Evolutionary conservation across 2,797 vertebrate species (phyloP).

Genomic region (Diplodus sargus): DNA sequence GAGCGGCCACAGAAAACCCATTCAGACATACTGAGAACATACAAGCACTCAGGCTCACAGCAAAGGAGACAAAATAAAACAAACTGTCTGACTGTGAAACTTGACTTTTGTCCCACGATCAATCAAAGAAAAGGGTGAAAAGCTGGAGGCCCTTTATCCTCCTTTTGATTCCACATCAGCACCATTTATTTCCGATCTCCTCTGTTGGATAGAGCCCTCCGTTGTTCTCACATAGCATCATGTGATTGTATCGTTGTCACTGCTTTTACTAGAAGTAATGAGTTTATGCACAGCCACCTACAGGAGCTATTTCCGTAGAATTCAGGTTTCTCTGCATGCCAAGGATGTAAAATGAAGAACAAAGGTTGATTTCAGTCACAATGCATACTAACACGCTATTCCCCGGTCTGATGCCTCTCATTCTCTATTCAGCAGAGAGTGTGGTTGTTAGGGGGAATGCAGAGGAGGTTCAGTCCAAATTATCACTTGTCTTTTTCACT

Average conservation of each 20-base stretch:
- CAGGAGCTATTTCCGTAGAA: constrained; percentile 48
- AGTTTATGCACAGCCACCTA: constrained; percentile 49
- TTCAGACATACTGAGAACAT: constrained; percentile 7
- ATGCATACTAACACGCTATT: constrained; percentile 61
- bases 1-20: constrained; percentile 3
- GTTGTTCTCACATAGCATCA: not conserved
- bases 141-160: not conserved
- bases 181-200: not conserved
- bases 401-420: constrained; percentile 66
- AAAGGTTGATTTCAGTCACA: constrained; percentile 73
- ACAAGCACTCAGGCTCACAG: constrained; percentile 7
- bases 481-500: constrained; percentile 36
- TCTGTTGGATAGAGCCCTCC: not conserved
- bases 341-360: constrained; percentile 56
- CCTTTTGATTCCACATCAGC: constrained; percentile 17
- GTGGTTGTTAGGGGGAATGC: constrained; percentile 55
- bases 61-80: constrained; percentile 3
- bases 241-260: constrained; percentile 13
- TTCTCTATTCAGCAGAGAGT: constrained; percentile 66
- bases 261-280: constrained; percentile 28
- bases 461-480: constrained; percentile 63
- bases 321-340: constrained; percentile 51
- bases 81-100: not conserved
- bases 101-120: constrained; percentile 12
- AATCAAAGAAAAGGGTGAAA: not conserved